Evolutionary conservation across 2,113 vertebrate genomes (phyloP).

Genomic region (Hyla sarda): DNA sequence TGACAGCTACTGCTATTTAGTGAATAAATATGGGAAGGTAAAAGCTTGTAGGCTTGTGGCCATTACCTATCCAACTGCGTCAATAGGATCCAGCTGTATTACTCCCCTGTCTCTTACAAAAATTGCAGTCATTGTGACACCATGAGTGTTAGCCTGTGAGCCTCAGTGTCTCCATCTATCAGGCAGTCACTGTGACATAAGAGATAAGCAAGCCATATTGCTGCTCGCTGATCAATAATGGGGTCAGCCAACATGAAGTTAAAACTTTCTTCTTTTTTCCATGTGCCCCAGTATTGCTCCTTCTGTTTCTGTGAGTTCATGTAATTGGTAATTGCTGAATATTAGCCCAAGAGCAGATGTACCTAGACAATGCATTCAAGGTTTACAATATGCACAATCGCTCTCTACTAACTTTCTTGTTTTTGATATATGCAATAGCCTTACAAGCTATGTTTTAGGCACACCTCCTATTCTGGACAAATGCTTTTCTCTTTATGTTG

Average conservation of each 20-base stretch:
- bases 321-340: background rate
- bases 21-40: too few relatives aligned
- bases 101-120: too few relatives aligned
- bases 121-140: too few relatives aligned
- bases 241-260: background rate
- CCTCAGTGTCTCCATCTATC: background rate
- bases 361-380: background rate
- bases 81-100: too few relatives aligned
- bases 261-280: background rate
- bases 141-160: too few relatives aligned
- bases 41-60: too few relatives aligned
- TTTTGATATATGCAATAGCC: background rate
- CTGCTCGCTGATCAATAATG: background rate
- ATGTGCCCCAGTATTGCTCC: background rate
- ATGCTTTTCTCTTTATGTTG: background rate
- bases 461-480: background rate
- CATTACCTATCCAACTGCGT: too few relatives aligned
- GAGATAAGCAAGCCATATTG: background rate
- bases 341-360: background rate
- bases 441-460: background rate
- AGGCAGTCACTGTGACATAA: too few relatives aligned
- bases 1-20: too few relatives aligned
- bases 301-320: too few relatives aligned
- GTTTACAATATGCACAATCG: background rate
- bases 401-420: background rate